Base-by-base conservation (phyloP, 2,888 invertebrate genomes). In the Actias luna region DNA sequence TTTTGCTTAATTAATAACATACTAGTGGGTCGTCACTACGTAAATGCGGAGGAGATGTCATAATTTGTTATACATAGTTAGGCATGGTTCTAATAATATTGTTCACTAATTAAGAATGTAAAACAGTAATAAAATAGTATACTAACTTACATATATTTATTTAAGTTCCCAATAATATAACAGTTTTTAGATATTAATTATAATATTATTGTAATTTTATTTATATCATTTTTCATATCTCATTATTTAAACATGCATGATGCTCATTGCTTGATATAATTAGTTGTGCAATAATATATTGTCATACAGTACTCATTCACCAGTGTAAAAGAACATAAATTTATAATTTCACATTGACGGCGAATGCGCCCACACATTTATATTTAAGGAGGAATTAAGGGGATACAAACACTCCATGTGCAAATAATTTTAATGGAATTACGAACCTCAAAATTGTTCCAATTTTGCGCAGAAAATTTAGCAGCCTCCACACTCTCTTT, bases 401-500 rank as follows among this genome's bases (percentile, higher is more conserved):
- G 83, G 84, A 79, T 79, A 89, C 87, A 90, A 89, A 91, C 89
- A 92, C 92, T 89, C 88, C 90, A 90, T 86, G 91, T 92, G 91
- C 92, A 92, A 87, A 89, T 86, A 86, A 90, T 86, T 86, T 86
- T 83, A 85, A 88, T 86, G 85, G 83, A 88, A 80, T 87, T 93
- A 93, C 94, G 93, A 94, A 96, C 96, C 96, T 96, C 96, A 84
- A 95, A 93, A 92, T 95, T 95, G 93, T 95, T 95, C 96, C 96
- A 96, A 93, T 95, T 95, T 93, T 96, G 95, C 92, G 95, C 94
- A 93, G 95, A 95, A 93, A 95, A 94, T 94, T 96, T 96, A 87
- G 95, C 95, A 84, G 95, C 95, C 89, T 96, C 96, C 88, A 96
- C 96, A 94, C 96, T 96, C 89, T 95, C 95, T 94, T 96, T 96